Conservation (phyloP, 2,888 invertebrate species). For the Trichacis sp. region DNA sequence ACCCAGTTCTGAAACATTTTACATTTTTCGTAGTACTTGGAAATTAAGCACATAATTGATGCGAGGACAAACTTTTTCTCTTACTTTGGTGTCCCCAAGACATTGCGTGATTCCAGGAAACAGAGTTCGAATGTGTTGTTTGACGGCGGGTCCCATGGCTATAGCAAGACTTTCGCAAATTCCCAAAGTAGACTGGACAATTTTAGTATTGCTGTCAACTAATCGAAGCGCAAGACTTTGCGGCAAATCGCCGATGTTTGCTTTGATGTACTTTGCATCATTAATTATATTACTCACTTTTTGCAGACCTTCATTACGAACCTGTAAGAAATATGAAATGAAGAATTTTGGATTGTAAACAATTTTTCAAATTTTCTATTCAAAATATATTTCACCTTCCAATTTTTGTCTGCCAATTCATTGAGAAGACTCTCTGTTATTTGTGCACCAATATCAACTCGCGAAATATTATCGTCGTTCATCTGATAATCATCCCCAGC, state of each 20-base stretch:
- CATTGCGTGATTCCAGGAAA: constrained; percentile 85
- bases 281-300: constrained; percentile 78
- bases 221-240: constrained; percentile 83
- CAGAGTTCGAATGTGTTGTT: constrained; percentile 82
- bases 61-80: too few relatives aligned
- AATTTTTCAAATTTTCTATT: too few relatives aligned
- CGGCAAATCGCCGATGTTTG: constrained; percentile 86
- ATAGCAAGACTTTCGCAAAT: constrained; percentile 86
- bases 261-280: constrained; percentile 84
- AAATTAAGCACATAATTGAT: too few relatives aligned
- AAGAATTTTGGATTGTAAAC: too few relatives aligned
- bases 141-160: constrained; percentile 86
- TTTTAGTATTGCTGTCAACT: constrained; percentile 91
- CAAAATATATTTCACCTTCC: constrained; percentile 79
- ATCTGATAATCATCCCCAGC: constrained; percentile 20
- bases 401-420: constrained; percentile 90
- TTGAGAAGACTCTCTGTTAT: constrained; percentile 84
- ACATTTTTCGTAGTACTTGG: background rate
- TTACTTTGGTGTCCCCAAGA: constrained; percentile 79
- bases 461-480: constrained; percentile 76
- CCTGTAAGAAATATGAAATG: too few relatives aligned
- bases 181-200: constrained; percentile 85
- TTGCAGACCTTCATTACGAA: constrained; percentile 71
- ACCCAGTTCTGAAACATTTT: constrained; percentile 78
- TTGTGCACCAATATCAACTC: constrained; percentile 84